Evolutionary conservation across 2,797 vertebrate species (phyloP).

Genomic region (Erithacus rubecula): DNA sequence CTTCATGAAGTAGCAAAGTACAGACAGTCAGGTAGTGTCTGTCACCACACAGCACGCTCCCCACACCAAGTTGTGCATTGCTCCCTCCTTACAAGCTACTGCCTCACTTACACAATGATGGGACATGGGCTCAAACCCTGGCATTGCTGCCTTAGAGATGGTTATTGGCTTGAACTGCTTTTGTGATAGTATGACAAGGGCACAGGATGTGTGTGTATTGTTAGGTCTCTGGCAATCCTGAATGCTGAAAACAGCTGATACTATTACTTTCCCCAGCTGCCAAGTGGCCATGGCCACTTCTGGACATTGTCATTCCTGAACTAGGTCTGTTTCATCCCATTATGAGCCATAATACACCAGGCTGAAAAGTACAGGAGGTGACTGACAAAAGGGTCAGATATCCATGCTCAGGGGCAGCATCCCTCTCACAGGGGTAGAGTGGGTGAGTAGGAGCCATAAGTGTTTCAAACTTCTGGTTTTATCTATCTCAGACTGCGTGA

Average conservation of each 20-base stretch:
- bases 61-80: neutral
- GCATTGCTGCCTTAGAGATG: neutral
- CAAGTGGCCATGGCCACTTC: neutral
- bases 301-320: neutral
- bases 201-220: neutral
- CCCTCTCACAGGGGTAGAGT: neutral
- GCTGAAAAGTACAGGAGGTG: neutral
- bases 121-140: neutral
- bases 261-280: neutral
- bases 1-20: neutral
- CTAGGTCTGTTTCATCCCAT: neutral
- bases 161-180: neutral
- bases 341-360: neutral
- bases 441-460: neutral
- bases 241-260: neutral
- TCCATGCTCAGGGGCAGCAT: neutral
- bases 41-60: accelerated
- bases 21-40: neutral
- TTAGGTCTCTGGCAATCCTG: neutral
- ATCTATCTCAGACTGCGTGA: neutral
- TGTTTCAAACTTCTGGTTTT: neutral
- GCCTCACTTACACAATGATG: neutral
- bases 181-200: neutral
- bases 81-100: neutral
- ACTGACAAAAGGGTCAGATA: neutral